phyloP scores from a whole-genome alignment of 2,113 vertebrate species.

The Indicator indicator region DNA sequence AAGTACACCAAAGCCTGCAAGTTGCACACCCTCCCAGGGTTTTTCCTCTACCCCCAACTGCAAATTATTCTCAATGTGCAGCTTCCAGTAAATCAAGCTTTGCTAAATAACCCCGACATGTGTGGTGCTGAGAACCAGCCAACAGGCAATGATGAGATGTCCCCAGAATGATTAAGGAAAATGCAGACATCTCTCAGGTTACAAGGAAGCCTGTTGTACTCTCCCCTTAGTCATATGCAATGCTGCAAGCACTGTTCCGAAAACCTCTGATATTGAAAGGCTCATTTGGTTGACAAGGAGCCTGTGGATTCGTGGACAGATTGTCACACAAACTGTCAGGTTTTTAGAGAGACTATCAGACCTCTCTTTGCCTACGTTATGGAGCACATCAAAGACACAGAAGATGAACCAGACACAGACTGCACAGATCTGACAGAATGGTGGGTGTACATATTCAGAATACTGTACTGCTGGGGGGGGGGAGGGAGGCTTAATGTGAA shows the following conservation, averaged over 20 bases:
- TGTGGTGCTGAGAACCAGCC: constrained; percentile 51
- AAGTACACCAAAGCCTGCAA: not conserved
- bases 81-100: constrained; percentile 31
- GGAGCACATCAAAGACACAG: constrained; percentile 57
- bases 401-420: constrained; percentile 68
- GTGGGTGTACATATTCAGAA: constrained; percentile 67
- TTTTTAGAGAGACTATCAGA: constrained; percentile 80
- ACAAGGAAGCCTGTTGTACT: constrained; percentile 49
- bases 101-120: constrained; percentile 60
- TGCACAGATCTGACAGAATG: constrained; percentile 70
- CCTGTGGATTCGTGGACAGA: constrained; percentile 66
- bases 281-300: constrained; percentile 68
- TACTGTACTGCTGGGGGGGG: not conserved
- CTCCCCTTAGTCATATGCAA: constrained; percentile 44
- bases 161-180: constrained; percentile 68
- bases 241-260: constrained; percentile 13
- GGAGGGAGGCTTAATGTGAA: constrained; percentile 49
- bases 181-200: constrained; percentile 53
- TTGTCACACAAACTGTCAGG: constrained; percentile 79
- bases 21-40: not conserved
- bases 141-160: constrained; percentile 68
- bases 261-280: constrained; percentile 69
- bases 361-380: constrained; percentile 58
- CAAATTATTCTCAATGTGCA: constrained; percentile 29
- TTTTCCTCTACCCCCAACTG: constrained; percentile 30